Percentiles rank a stretch among this genome's conserved stretches.
These are phyloP conservation scores for Drosophila pandora DNA, from an alignment of 1,140 invertebrate genomes.

Conservation along the genomic window DNA sequence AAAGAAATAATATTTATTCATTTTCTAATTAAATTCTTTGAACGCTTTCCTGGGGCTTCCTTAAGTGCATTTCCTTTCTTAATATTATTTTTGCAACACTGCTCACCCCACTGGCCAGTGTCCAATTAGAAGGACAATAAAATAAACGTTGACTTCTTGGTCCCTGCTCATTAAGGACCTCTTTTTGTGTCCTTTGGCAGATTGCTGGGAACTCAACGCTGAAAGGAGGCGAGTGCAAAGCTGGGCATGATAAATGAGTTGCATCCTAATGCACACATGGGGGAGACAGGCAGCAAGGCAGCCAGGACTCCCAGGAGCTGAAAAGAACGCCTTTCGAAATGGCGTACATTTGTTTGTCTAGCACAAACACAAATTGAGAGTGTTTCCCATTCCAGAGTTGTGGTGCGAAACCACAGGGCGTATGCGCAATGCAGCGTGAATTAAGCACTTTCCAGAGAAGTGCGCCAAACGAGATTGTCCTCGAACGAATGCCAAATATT, in stretches of 20 bases:
- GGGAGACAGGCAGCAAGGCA: conserved; percentile 1
- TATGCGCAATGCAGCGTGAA: conserved; percentile 26
- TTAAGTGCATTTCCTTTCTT: neutral
- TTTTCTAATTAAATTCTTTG: neutral
- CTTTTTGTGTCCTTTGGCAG: conserved; percentile 6
- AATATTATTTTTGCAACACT: neutral
- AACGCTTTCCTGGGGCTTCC: neutral
- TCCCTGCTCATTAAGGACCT: conserved; percentile 35
- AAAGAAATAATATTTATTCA: neutral
- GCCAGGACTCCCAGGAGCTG: conserved; percentile 3
- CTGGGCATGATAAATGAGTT: conserved; percentile 55
- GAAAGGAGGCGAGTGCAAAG: conserved; percentile 19
- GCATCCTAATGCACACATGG: conserved; percentile 54
- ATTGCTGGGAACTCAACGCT: conserved; percentile 5
- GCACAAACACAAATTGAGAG: neutral
- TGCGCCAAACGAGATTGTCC: conserved; percentile 29
- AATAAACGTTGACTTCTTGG: conserved; percentile 24
- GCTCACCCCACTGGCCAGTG: conserved; percentile 11
- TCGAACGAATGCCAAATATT: conserved; percentile 44
- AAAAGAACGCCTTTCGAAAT: conserved; percentile 1
- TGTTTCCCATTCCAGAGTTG: conserved; percentile 9
- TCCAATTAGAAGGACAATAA: conserved; percentile 39
- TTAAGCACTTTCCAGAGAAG: conserved; percentile 21
- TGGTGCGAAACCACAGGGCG: conserved; percentile 31
- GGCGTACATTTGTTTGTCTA: conserved; percentile 29